Base-by-base conservation (phyloP, 2,113 vertebrate species). In the Rallus limicola region DNA sequence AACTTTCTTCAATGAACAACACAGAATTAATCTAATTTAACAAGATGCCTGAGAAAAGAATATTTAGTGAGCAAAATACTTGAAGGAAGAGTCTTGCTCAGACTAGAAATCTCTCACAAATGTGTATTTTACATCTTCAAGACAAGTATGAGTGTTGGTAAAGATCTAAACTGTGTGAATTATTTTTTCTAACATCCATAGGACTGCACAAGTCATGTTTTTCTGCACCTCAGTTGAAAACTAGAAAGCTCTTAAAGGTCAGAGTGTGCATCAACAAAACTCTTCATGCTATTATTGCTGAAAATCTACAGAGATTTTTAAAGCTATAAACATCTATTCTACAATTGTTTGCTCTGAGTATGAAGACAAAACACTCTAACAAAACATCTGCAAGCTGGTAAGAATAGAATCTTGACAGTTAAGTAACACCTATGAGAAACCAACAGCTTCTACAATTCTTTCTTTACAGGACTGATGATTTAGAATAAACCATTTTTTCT, bases 121-220 rank as follows among this genome's bases (percentile, higher is more conserved):
- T 36, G 31, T 6, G 0, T 70, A 65, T 38, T 74, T 77, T 46
- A 31, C 25, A 50, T 40, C 11, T 55, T 10, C 52, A 75, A 76
- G 23, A 40, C 6, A 82, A 82, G 36, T 3, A 12, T 56, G 33
- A 28, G 33, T 19, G 53, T 9, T 46, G 16, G 18, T 17, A 72
- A 53, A 77, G 42, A 77, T 28, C 25, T 70, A 29, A 84, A 52
- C 28, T 4, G 3, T 12, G 14, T 4, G 26, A 77, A 33, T 5
- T 0, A 6, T 1, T n/a, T 42, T 46, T 59, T 9, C 20, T 70
- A 7, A 31, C 50, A n/a, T 28, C 1, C 5, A 33, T 0, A 68
- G 6, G 25, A 29, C 20, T 59, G 21, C 17, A 71, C n/a, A 71
- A 4, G 14, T 16, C 40, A 0, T 17, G 23, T 12, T 74, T 80